phyloP scores from a whole-genome alignment of 2,797 vertebrate species.

The Mormyrops attenuatus region DNA sequence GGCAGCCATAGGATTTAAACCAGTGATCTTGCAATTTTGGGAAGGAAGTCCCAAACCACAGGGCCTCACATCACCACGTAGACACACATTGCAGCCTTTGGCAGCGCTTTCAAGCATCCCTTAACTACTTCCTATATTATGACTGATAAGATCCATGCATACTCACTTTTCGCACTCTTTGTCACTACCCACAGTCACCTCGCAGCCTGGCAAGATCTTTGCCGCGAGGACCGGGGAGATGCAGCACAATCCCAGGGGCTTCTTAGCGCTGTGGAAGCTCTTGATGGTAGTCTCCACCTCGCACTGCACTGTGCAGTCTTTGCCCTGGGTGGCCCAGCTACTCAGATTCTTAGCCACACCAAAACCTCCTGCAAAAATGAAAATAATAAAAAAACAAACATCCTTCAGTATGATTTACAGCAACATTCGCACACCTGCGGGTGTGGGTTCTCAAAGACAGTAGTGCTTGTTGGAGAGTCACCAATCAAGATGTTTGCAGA shows the following conservation, averaged over 20 bases:
- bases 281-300: constrained; percentile 73
- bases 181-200: constrained; percentile 86
- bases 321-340: constrained; percentile 82
- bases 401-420: background rate
- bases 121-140: background rate
- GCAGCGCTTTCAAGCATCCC: background rate
- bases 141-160: constrained; percentile 11
- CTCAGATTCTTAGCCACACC: constrained; percentile 83
- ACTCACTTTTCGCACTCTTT: constrained; percentile 65
- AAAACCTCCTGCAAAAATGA: constrained; percentile 66
- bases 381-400: background rate
- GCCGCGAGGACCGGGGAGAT: constrained; percentile 81
- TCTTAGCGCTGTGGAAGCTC: constrained; percentile 75
- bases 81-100: background rate
- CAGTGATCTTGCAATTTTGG: background rate
- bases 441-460: background rate
- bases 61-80: background rate
- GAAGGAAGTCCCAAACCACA: background rate
- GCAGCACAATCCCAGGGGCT: constrained; percentile 86
- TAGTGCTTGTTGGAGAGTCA: background rate
- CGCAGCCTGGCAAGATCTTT: constrained; percentile 75
- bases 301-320: constrained; percentile 68
- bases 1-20: background rate
- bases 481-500: background rate
- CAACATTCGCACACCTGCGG: too few relatives aligned